Evolutionary conservation across 2,888 invertebrate species (phyloP), one percentile per base, ranked within the genome.

Genomic region (Zygothrica quintamaculata): DNA sequence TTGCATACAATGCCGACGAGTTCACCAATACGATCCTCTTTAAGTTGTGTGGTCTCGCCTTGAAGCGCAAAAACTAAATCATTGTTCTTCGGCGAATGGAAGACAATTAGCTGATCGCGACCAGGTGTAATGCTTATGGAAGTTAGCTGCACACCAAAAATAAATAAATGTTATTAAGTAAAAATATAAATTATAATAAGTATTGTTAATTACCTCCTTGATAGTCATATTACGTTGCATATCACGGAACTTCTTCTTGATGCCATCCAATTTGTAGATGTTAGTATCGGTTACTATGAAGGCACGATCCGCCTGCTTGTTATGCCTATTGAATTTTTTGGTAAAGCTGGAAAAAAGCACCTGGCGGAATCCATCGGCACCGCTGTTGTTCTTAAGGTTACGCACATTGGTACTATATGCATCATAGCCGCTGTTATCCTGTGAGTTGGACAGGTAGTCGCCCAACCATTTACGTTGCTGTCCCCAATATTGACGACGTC

Each of bases 221-320:
- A 97, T 94, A 3, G 94, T 93, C 77, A 95, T 95, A n/a, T 96
- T 96, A 77, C 96, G 95, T 90, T 95, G 96, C 93, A 98, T 94
- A 40, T 95, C 94, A 87, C 96, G 96, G 91, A 97, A 98, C 87
- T 96, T 97, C 78, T 94, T 92, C 92, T 91, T 91, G 13, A 89
- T 88, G 1, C 94, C 93, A 85, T 98, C 98, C 78, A 99, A 92
- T 89, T 98, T 98, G 92, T 95, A 98, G 74, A 99, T 93, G 26
- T 93, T 94, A 15, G 93, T 92, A 75, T 98, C 97, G 0, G 98
- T 98, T 66, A 99, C 92, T 25, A 98, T 93, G 69, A 99, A 92
- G n/a, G 96, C 97, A 55, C 99, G 93, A 89, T 97, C 97, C 0
- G 97, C 96, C 88, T 94, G 93, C 90, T 96, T 96, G 91, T 95